phyloP scores from a whole-genome alignment of 2,888 invertebrate species.

The Pimpla rufipes region DNA sequence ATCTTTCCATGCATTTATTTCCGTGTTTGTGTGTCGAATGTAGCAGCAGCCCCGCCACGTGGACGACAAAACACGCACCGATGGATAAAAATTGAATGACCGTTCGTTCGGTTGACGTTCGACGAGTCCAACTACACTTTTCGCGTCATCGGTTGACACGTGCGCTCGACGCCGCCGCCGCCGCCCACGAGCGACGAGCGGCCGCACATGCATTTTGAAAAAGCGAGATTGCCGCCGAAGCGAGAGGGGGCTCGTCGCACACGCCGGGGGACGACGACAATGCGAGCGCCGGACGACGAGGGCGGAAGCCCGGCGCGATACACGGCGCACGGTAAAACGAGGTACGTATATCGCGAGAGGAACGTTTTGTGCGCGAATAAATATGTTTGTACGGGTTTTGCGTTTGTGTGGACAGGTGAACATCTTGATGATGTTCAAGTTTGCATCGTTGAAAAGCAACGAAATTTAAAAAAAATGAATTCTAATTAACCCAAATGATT shows the following conservation, averaged over 20 bases:
- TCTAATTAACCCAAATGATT: too few relatives aligned
- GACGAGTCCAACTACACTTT: constrained; percentile 53
- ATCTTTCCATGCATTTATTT: too few relatives aligned
- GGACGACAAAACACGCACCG: constrained; percentile 14
- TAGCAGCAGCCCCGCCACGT: constrained; percentile 2
- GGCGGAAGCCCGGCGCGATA: constrained; percentile 18
- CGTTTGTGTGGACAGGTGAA: too few relatives aligned
- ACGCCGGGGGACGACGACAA: constrained; percentile 25
- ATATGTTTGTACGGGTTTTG: too few relatives aligned
- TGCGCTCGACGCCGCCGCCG: too few relatives aligned
- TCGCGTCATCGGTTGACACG: constrained; percentile 51
- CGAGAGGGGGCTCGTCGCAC: neutral
- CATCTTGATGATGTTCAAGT: constrained; percentile 34
- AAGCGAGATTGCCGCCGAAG: neutral
- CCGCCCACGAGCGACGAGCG: neutral
- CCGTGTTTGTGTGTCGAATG: neutral
- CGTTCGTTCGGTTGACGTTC: constrained; percentile 54
- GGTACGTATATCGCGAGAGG: too few relatives aligned
- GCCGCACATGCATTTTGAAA: neutral
- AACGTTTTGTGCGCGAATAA: too few relatives aligned
- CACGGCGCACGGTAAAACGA: neutral
- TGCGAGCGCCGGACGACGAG: constrained; percentile 23
- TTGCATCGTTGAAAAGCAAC: too few relatives aligned
- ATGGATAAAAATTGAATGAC: constrained; percentile 57
- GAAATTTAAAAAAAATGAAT: too few relatives aligned